These are phyloP conservation scores for Neoaliturus tenellus DNA, from an alignment of 2,888 invertebrate species.

Conservation along the genomic window DNA sequence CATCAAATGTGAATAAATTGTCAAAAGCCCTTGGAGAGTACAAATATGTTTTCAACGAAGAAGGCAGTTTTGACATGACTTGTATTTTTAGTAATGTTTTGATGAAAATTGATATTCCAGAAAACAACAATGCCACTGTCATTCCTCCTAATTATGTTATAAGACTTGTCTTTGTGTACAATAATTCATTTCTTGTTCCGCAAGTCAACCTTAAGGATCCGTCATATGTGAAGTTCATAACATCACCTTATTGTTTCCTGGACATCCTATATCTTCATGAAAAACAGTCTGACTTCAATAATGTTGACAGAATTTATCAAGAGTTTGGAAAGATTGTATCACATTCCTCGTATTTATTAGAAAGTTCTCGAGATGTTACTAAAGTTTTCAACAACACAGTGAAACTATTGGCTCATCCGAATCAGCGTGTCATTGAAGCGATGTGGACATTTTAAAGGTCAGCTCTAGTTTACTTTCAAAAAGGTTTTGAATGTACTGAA, in stretches of 20 bases:
- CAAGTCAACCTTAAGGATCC: not conserved
- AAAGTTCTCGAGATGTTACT: slow-evolving; percentile 25
- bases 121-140: not conserved
- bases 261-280: slow-evolving; percentile 37
- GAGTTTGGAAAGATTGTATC: slow-evolving; percentile 7
- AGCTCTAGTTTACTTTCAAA: too few species aligned
- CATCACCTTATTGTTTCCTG: not conserved
- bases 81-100: not conserved
- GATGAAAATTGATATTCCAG: not conserved
- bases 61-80: not conserved
- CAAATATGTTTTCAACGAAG: not conserved
- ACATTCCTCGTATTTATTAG: slow-evolving; percentile 9
- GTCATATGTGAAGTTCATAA: not conserved
- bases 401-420: slow-evolving; percentile 29
- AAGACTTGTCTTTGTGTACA: slow-evolving; percentile 3
- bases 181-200: not conserved
- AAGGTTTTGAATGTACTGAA: too few species aligned
- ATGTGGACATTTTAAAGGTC: slow-evolving; percentile 20
- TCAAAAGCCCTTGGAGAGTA: not conserved
- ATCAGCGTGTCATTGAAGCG: not conserved
- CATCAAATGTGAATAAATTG: not conserved
- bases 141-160: slow-evolving; percentile 22
- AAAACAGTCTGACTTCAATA: slow-evolving; percentile 25
- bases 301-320: slow-evolving; percentile 13
- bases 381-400: not conserved